phyloP scores from a whole-genome alignment of 2,797 vertebrate genomes.

The Mormyrops attenuatus region DNA sequence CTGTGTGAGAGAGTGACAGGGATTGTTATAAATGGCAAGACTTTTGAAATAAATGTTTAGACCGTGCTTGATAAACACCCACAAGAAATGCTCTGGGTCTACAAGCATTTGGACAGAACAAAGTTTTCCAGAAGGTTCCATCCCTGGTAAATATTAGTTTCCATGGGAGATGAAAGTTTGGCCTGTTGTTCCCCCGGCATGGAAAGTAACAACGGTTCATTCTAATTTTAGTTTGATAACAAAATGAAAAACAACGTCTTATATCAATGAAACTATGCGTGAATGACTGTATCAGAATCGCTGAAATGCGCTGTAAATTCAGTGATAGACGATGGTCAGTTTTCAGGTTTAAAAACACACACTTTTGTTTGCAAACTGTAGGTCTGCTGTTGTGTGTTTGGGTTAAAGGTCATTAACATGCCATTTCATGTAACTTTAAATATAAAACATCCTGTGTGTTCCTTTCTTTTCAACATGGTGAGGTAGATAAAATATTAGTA shows the following conservation, averaged over 20 bases:
- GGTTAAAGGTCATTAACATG: neutral
- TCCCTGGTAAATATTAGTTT: conserved; percentile 6
- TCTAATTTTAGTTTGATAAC: neutral
- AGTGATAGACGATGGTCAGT: neutral
- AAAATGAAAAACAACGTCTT: neutral
- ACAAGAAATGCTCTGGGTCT: neutral
- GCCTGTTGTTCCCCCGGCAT: neutral
- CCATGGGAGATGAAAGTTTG: neutral
- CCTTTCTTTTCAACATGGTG: neutral
- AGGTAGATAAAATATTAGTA: neutral
- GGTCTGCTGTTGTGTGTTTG: neutral
- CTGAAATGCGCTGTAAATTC: neutral
- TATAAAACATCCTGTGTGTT: neutral
- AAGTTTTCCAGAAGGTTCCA: neutral
- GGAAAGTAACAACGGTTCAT: neutral
- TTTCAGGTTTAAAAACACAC: neutral
- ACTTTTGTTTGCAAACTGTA: neutral
- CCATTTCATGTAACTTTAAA: neutral
- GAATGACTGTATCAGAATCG: neutral
- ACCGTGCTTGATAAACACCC: neutral
- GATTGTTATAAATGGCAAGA: neutral
- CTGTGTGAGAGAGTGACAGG: too few relatives aligned
- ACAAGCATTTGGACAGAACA: neutral
- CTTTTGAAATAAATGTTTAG: conserved; percentile 12
- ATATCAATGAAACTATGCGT: neutral